phyloP scores from a whole-genome alignment of 2,113 vertebrate species.

The Vidua chalybeata region DNA sequence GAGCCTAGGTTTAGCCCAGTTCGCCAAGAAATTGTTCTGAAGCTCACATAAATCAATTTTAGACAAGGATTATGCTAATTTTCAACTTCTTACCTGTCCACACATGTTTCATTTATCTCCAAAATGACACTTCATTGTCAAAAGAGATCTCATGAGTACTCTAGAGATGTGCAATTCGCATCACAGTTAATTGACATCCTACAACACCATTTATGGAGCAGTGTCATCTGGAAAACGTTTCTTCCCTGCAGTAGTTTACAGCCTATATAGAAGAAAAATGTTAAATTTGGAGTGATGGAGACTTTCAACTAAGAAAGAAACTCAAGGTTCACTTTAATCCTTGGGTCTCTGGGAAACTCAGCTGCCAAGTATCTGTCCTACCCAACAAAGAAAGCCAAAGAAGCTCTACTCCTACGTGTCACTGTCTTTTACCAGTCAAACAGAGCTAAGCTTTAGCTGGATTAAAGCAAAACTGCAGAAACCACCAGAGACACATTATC shows the following conservation, averaged over 20 bases:
- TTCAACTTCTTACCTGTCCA: neutral
- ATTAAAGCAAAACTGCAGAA: constrained; percentile 62
- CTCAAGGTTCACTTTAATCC: constrained; percentile 43
- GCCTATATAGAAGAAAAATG: constrained; percentile 38
- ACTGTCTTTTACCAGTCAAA: constrained; percentile 65
- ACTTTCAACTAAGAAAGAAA: constrained; percentile 40
- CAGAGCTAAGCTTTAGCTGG: constrained; percentile 52
- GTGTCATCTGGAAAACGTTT: constrained; percentile 43
- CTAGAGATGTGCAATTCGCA: neutral
- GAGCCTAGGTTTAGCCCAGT: neutral
- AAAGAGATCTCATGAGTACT: neutral
- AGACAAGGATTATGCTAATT: neutral
- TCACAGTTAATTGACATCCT: constrained; percentile 3
- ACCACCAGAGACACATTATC: constrained; percentile 62
- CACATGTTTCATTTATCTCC: neutral
- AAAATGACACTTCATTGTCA: neutral
- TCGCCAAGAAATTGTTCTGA: neutral
- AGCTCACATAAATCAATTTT: neutral
- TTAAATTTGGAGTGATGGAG: constrained; percentile 16
- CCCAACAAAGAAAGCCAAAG: constrained; percentile 36
- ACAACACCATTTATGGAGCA: neutral
- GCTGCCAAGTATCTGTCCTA: constrained; percentile 68
- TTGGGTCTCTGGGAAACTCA: constrained; percentile 9
- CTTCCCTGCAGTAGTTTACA: constrained; percentile 45
- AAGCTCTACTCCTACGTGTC: constrained; percentile 54